Evolutionary conservation across 1,140 invertebrate species (phyloP), one percentile per base, ranked within the genome.

Genomic region (Papilio glaucus): DNA sequence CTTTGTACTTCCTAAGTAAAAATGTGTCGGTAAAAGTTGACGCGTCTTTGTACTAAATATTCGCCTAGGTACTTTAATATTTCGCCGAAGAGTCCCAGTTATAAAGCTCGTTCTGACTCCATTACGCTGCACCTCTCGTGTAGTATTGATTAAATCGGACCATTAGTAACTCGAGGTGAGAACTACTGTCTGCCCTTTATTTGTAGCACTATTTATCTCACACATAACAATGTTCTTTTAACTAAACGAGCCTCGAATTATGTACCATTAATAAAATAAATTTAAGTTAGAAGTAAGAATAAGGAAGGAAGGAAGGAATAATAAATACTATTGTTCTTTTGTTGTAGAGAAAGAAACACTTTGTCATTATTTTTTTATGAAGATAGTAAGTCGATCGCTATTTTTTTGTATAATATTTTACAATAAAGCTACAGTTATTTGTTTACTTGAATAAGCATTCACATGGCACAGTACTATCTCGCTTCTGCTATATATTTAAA

Each of bases 181-280:
- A 57, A 57, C 49, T 18, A 57, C 24, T 57, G 49, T 10, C 49
- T 18, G 3, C 49, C 24, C 21, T 57, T 57, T 26, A 57, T 57
- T 57, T 57, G 49, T 57, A 57, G 18, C 49, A 57, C 49, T 57
- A 57, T 57, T 57, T 57, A 57, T 57, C 49, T 57, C 49, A 9
- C 9, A 57, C 42, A 18, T 57, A 57, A 57, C 49, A 21, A 57
- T 57, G 21, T 21, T 18, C 10, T 24, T 57, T 57, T 57, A 24
- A 21, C 45, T 49, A 21, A 57, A 57, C 4, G 49, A 57, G 21
- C 49, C 21, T 2, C 18, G 18, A 57, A 18, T 57, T 57, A 18
- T 24, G 49, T 57, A 57, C 0, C 18, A 9, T 21, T 53, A 21
- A 5, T 12, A 4, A 12, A 9, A 57, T 5, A 12, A 45, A 15